phyloP scores from a whole-genome alignment of 1,140 invertebrate genomes.

The Lutraria rhynchaena region DNA sequence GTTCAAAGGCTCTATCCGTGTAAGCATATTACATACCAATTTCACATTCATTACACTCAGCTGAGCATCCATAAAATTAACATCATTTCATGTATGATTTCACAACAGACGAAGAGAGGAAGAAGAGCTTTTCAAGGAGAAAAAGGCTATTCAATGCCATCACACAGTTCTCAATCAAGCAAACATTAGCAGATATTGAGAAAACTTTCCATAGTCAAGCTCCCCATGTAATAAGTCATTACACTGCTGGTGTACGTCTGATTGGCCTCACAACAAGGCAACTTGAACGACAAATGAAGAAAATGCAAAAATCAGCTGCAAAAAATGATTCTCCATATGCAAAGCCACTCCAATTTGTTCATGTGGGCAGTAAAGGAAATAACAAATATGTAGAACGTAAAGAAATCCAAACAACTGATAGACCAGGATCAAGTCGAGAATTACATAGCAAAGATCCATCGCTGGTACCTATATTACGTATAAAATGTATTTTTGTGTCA shows the following conservation, averaged over 20 bases:
- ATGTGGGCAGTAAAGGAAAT: background rate
- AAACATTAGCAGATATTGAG: slow-evolving; percentile 59
- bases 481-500: no score
- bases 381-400: slow-evolving; percentile 4
- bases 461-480: no score
- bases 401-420: background rate
- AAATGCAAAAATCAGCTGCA: slow-evolving; percentile 60
- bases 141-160: slow-evolving; percentile 68
- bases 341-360: slow-evolving; percentile 68
- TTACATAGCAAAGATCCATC: background rate
- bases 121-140: slow-evolving; percentile 54
- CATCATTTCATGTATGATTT: no score
- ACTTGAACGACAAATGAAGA: slow-evolving; percentile 63
- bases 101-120: slow-evolving; percentile 26
- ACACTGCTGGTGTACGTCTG: slow-evolving; percentile 67
- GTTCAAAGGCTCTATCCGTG: no score
- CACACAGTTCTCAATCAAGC: slow-evolving; percentile 64
- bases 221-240: slow-evolving; percentile 71
- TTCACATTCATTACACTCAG: no score
- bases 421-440: background rate
- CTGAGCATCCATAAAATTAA: no score
- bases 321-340: slow-evolving; percentile 70
- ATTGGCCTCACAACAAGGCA: slow-evolving; percentile 70
- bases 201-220: slow-evolving; percentile 54
- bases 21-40: no score